phyloP scores from a whole-genome alignment of 2,888 invertebrate genomes.

The Coelinius sp. region DNA sequence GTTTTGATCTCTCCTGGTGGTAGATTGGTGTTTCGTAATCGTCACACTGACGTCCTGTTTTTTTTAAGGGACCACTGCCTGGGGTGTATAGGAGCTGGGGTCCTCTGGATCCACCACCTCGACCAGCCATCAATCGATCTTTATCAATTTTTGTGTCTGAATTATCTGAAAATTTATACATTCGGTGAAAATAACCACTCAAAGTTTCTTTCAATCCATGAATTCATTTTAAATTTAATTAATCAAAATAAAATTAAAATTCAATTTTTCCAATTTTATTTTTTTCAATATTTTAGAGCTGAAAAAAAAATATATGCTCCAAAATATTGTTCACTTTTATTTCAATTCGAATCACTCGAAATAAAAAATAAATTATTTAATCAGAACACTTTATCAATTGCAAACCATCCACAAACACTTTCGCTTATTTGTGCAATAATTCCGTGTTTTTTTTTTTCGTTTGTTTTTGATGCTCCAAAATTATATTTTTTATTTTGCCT shows the following conservation, averaged over 20 bases:
- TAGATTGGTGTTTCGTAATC: conserved; percentile 69
- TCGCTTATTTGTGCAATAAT: background rate
- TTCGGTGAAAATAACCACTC: too few relatives aligned
- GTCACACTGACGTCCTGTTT: conserved; percentile 76
- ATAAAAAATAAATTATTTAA: background rate
- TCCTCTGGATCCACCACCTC: conserved; percentile 76
- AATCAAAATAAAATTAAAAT: too few relatives aligned
- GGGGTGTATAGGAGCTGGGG: conserved; percentile 82
- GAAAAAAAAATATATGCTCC: background rate
- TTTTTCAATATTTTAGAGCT: too few relatives aligned
- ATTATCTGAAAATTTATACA: conserved; percentile 48
- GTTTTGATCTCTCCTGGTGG: conserved; percentile 57
- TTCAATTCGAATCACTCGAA: background rate
- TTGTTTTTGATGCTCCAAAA: background rate
- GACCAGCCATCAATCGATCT: conserved; percentile 70
- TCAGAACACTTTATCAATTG: background rate
- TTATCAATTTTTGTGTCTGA: conserved; percentile 59
- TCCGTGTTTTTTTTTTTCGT: background rate
- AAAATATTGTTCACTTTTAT: background rate
- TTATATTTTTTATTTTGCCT: background rate
- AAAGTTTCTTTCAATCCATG: too few relatives aligned
- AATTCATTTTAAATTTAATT: too few relatives aligned
- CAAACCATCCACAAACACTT: background rate
- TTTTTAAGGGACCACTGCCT: conserved; percentile 82
- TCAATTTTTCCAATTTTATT: too few relatives aligned